Conservation (phyloP, 2,888 invertebrate species). For the Tiliacea aurago region DNA sequence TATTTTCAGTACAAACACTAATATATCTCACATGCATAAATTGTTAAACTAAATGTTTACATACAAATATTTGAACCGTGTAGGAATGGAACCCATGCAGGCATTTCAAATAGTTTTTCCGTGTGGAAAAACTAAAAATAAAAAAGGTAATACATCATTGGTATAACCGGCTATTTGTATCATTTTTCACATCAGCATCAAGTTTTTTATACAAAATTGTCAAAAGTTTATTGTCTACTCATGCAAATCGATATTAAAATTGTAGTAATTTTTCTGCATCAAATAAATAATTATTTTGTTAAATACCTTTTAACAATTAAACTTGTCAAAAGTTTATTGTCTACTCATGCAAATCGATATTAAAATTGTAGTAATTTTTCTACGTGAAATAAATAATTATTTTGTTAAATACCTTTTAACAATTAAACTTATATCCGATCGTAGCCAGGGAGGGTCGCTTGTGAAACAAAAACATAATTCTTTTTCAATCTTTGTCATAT, state of each 20-base stretch:
- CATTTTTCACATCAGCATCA: not conserved
- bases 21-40: not conserved
- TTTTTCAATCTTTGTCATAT: slow-evolving; percentile 39
- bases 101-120: not conserved
- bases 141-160: too few relatives aligned
- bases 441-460: slow-evolving; percentile 43
- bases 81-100: too few relatives aligned
- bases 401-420: slow-evolving; percentile 47
- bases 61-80: too few relatives aligned
- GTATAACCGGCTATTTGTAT: not conserved
- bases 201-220: not conserved
- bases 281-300: not conserved
- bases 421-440: slow-evolving; percentile 40
- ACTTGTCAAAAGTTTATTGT: slow-evolving; percentile 11
- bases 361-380: not conserved
- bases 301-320: slow-evolving; percentile 53
- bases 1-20: not conserved
- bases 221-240: not conserved
- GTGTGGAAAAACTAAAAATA: too few relatives aligned
- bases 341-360: slow-evolving; percentile 23
- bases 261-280: not conserved
- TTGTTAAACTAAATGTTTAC: too few relatives aligned
- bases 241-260: slow-evolving; percentile 20
- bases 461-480: slow-evolving; percentile 39
- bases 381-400: not conserved